Evolutionary conservation across 2,888 invertebrate genomes (phyloP).

Genomic region (Zaprionus bogoriensis): DNA sequence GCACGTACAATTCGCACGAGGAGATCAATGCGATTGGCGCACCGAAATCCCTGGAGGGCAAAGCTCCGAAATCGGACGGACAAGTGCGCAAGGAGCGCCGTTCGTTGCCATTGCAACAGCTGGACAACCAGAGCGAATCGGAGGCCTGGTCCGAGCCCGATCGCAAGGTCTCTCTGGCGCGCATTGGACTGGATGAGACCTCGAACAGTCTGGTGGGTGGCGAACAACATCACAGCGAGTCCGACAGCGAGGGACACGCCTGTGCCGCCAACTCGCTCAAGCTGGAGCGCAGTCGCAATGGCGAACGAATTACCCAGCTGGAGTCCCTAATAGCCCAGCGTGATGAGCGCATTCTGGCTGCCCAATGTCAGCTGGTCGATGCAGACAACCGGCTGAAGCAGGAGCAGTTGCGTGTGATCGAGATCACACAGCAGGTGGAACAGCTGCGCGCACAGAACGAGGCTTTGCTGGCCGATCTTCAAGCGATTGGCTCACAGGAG

Average conservation of each 20-base stretch:
- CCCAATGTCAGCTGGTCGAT: conserved; percentile 81
- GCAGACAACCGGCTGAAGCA: conserved; percentile 80
- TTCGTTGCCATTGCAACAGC: conserved; percentile 70
- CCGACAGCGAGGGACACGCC: conserved; percentile 80
- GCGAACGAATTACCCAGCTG: conserved; percentile 83
- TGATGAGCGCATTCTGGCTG: conserved; percentile 82
- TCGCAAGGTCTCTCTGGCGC: conserved; percentile 89
- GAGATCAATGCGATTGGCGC: conserved; percentile 42
- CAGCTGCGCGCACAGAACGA: conserved; percentile 72
- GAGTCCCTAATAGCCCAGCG: conserved; percentile 82
- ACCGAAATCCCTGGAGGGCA: conserved; percentile 77
- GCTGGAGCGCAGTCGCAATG: conserved; percentile 69
- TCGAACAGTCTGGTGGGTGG: conserved; percentile 51
- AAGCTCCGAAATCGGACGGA: conserved; percentile 68
- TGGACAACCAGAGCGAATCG: conserved; percentile 86
- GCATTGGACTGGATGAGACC: conserved; percentile 87
- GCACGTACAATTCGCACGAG: conserved; percentile 78
- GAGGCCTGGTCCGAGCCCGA: conserved; percentile 95
- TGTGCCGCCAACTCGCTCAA: conserved; percentile 31
- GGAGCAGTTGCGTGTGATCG: conserved; percentile 77
- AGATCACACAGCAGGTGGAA: conserved; percentile 71
- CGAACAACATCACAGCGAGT: conserved; percentile 58
- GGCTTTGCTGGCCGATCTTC: conserved; percentile 72
- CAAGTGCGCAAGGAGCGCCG: conserved; percentile 78
- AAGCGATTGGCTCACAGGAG: conserved; percentile 62